These are phyloP conservation scores for Peromyscus polionotus DNA, from an alignment of 2,113 vertebrate species.

Conservation along the genomic window DNA sequence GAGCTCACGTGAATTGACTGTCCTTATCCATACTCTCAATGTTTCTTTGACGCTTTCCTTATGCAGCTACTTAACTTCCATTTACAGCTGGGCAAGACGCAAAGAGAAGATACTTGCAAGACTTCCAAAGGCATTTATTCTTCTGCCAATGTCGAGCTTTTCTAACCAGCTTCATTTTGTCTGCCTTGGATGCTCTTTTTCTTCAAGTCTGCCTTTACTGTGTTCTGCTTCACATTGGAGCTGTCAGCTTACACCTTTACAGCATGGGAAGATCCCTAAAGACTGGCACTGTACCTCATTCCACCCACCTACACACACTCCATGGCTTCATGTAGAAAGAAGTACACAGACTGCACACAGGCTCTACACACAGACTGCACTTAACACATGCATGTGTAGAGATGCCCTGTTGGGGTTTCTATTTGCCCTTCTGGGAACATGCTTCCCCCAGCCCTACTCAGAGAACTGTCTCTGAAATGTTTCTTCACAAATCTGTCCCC, in stretches of 20 bases:
- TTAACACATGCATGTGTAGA: neutral
- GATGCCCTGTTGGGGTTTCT: neutral
- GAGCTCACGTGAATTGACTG: neutral
- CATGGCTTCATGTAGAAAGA: neutral
- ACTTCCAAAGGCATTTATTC: neutral
- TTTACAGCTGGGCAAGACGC: neutral
- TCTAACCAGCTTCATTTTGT: neutral
- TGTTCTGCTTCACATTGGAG: neutral
- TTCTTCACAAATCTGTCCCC: neutral
- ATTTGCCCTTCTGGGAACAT: neutral
- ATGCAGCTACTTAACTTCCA: neutral
- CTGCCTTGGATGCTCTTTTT: neutral
- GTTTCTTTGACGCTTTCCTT: neutral
- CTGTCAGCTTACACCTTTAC: neutral
- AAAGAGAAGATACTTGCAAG: neutral
- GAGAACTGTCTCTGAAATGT: neutral
- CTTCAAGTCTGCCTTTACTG: neutral
- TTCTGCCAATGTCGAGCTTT: neutral
- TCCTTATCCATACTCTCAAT: neutral
- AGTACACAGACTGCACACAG: neutral
- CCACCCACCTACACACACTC: fast-evolving
- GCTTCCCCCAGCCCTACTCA: neutral
- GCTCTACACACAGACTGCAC: neutral
- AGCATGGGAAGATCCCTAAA: neutral
- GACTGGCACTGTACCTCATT: neutral